Base-by-base conservation (phyloP, 2,113 vertebrate species). In the Apodemus speciosus region DNA sequence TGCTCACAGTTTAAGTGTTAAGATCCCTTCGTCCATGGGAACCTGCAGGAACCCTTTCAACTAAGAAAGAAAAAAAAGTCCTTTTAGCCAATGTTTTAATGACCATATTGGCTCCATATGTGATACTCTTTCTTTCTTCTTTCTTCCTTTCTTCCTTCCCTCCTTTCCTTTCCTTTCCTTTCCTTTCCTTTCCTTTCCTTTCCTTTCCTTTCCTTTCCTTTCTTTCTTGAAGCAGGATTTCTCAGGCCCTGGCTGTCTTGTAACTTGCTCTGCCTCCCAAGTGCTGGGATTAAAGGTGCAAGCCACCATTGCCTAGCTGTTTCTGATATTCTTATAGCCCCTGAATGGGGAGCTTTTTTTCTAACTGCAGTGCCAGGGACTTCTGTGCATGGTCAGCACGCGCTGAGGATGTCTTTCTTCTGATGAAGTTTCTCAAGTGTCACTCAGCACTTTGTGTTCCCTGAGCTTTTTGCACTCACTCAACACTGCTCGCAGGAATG, bases 1-100 rank as follows among this genome's bases (percentile, higher is more conserved):
- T n/a, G 49, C 79, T 86, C 16, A 10, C 20, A 35, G 83, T 94
- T 96, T 88, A 86, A 38, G 13, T 86, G 38, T 69, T 92, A 83
- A 86, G 53, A 72, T 43, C 35, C 5, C 18, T 32, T 77, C 90
- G 62, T 43, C n/a, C 80, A 58, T 58, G 25, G 23, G 25, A 91
- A 94, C 25, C 46, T 96, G 0, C 38, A 9, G 16, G 40, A 85
- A 35, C 11, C 18, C 58, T 84, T 80, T 92, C n/a, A 91, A 25
- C 21, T 93, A 35, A 56, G 79, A 89, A 43, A 46, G 13, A 88
- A 11, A 4, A 11, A 4, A 51, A 53, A 76, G 35, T 53, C 35
- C 30, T 13, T 60, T 3, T 73, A 4, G 14, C n/a, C 13, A 20
- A 23, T 16, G 25, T 3, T 16, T 58, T 38, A 38, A 53, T 49